A percentile compares a stretch with the other conserved stretches of the same genome.
These are phyloP conservation scores for Eupsilia transversa DNA, from an alignment of 2,888 invertebrate species.

Conservation along the genomic window DNA sequence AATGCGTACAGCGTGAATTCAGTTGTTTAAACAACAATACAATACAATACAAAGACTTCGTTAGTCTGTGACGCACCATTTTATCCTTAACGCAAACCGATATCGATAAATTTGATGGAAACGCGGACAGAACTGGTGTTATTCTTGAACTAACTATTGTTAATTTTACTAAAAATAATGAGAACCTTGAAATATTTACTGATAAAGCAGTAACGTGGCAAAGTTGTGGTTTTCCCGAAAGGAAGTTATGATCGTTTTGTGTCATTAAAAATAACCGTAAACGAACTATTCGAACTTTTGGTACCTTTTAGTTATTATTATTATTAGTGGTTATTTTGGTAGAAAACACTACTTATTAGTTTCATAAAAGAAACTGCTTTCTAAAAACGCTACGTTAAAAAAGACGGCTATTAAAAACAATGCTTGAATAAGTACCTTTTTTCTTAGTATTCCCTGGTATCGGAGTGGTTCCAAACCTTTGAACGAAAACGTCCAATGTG, in stretches of 20 bases:
- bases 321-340: background rate
- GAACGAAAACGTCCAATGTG: constrained; percentile 1
- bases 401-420: background rate
- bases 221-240: constrained; percentile 21
- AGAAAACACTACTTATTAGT: background rate
- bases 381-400: background rate
- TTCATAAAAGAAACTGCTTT: background rate
- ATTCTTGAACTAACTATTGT: constrained; percentile 7
- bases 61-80: constrained; percentile 67
- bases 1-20: constrained; percentile 34
- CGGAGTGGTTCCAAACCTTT: constrained; percentile 18
- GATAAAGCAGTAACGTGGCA: constrained; percentile 26
- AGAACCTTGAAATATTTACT: constrained; percentile 22
- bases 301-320: background rate
- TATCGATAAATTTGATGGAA: constrained; percentile 33
- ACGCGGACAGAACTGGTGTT: constrained; percentile 12
- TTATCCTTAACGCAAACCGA: constrained; percentile 41
- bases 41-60: constrained; percentile 70
- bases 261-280: background rate
- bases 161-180: background rate
- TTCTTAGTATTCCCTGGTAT: constrained; percentile 5
- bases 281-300: background rate
- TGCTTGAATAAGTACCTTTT: constrained; percentile 5
- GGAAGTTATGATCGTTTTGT: constrained; percentile 15
- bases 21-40: constrained; percentile 72